Evolutionary conservation across 1,140 invertebrate genomes (phyloP), one percentile per base, ranked within the genome.

Genomic region (Camponotus vicinus): DNA sequence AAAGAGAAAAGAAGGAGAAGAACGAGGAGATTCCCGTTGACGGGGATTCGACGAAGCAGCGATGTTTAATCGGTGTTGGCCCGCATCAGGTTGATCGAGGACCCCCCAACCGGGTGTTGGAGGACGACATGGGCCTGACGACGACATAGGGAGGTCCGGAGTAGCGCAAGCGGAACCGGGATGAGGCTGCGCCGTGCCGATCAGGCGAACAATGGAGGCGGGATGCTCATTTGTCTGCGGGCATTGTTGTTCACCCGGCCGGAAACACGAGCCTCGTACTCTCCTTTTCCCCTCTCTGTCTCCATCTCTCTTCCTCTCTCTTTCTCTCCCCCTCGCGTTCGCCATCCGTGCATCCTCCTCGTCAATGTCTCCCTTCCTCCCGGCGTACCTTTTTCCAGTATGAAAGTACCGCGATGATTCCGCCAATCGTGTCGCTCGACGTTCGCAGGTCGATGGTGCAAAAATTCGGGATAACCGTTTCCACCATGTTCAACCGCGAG

Each of bases 221-320:
- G 94, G 94, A 95, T 95, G 94, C 94, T 95, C 94, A 95, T 95
- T 95, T 95, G 94, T 95, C 94, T 95, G 94, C 93, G 92, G 92
- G 94, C 92, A 95, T 95, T 94, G 94, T 95, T 95, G 93, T 92
- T 93, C 91, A 92, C 89, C 91, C 94, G 91, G 91, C 91, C 92
- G 92, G 95, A 95, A 94, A 95, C 92, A 94, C 93, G 94, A 95
- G 94, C 93, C 89, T 85, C 86, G 84, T 91, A 91, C 78, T 89
- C 89, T 86, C 73, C 75, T 88, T 85, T 87, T 78, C 88, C 85
- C 82, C 77, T 88, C 73, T 77, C 80, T 88, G 89, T 86, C 86
- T 84, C 82, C 69, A 82, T 88, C 59, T 34, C 77, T 79, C 57
- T 63, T 13, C n/a, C 3, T 78, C 64, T 11, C 34, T 27, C 13